phyloP scores from a whole-genome alignment of 2,797 vertebrate genomes.

The Sebastiscus tertius region DNA sequence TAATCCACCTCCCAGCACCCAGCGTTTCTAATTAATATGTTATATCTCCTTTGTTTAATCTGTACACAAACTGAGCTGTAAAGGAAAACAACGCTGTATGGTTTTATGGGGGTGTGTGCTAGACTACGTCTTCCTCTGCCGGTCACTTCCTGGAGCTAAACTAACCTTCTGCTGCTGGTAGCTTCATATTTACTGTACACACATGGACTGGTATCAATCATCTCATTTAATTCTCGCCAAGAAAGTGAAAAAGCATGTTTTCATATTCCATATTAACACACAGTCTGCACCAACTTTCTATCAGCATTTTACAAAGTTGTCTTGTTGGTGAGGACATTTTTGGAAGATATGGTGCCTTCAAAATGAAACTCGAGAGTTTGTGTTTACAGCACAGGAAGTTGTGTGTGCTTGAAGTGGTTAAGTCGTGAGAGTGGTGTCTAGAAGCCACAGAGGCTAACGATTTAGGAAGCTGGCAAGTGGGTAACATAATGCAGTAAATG shows the following conservation, averaged over 20 bases:
- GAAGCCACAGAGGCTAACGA: no score
- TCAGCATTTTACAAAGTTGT: background rate
- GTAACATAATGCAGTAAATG: no score
- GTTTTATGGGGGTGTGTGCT: background rate
- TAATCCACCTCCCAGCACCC: background rate
- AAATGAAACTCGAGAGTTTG: no score
- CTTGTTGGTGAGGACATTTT: background rate
- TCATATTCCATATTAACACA: background rate
- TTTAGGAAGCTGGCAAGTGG: no score
- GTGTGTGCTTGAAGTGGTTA: no score
- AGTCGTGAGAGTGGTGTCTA: fast-evolving
- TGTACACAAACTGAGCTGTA: conserved; percentile 1
- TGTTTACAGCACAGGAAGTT: no score
- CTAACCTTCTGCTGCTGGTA: background rate
- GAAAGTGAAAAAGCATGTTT: background rate
- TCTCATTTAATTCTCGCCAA: background rate
- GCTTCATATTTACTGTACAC: background rate
- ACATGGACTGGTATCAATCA: background rate
- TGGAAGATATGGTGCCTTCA: background rate
- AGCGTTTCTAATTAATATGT: background rate
- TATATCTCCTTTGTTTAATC: background rate
- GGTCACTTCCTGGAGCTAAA: background rate
- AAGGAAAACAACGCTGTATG: background rate
- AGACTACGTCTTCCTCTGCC: background rate
- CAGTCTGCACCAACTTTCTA: background rate